Evolutionary conservation across 2,797 vertebrate genomes (phyloP).

Genomic region (Gymnothorax javanicus): DNA sequence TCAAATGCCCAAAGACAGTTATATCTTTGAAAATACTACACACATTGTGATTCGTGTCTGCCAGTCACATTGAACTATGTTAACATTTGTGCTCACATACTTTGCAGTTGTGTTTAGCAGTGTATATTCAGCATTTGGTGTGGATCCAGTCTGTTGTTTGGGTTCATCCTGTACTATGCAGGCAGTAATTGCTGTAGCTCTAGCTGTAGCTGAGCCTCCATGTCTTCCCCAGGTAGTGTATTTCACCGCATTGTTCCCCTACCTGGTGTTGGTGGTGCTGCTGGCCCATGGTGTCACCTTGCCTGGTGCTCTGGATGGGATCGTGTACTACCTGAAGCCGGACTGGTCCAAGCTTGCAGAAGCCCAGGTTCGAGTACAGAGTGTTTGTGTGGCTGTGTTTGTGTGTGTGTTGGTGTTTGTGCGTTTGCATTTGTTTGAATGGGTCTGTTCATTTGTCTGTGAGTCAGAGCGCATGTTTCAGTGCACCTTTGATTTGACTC

Average conservation of each 20-base stretch:
- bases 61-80: not conserved
- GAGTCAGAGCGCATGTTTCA: not conserved
- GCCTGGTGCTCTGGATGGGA: slow-evolving; percentile 78
- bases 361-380: slow-evolving; percentile 70
- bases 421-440: not conserved
- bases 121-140: not conserved
- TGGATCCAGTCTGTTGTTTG: slow-evolving; percentile 20
- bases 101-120: not conserved
- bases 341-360: slow-evolving; percentile 83
- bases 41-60: not conserved
- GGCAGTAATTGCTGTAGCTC: slow-evolving; percentile 47
- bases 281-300: slow-evolving; percentile 78
- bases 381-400: not conserved
- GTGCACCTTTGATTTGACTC: not conserved
- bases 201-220: slow-evolving; percentile 43
- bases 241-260: slow-evolving; percentile 83
- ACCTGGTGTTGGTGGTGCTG: slow-evolving; percentile 78
- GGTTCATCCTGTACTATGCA: slow-evolving; percentile 47
- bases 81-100: not conserved
- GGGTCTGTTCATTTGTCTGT: not conserved
- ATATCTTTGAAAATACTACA: not conserved
- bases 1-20: not conserved
- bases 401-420: not conserved
- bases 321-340: slow-evolving; percentile 82
- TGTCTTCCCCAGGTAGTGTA: slow-evolving; percentile 73